These are phyloP conservation scores for Seriola dumerili DNA, from an alignment of 2,113 vertebrate genomes.

Conservation along the genomic window DNA sequence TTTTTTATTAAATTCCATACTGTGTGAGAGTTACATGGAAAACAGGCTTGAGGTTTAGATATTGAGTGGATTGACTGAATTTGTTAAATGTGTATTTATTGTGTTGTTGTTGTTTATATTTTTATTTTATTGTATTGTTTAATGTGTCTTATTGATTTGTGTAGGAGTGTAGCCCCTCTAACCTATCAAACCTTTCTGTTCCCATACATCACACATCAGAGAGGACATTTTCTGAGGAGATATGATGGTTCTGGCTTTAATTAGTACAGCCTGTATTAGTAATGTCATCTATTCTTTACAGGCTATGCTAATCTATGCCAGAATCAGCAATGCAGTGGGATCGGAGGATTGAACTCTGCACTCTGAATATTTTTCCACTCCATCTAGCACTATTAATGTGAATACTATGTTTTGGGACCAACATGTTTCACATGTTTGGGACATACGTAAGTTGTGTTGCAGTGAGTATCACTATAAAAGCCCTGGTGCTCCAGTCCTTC, in stretches of 20 bases:
- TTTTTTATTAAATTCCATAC: not conserved
- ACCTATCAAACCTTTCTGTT: not conserved
- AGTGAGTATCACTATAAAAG: not conserved
- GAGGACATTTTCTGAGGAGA: constrained; percentile 26
- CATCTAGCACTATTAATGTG: not conserved
- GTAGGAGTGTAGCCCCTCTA: not conserved
- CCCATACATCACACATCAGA: constrained; percentile 6
- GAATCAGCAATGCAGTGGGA: constrained; percentile 85
- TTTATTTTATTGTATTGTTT: not conserved
- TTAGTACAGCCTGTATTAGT: constrained; percentile 92
- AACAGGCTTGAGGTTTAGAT: not conserved
- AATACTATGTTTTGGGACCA: not conserved
- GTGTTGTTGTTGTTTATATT: not conserved
- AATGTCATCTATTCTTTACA: constrained; percentile 88
- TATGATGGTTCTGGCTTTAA: constrained; percentile 89
- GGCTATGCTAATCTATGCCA: constrained; percentile 91
- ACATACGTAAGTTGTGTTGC: not conserved
- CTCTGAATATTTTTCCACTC: not conserved
- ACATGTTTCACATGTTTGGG: not conserved
- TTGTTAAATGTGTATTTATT: not conserved
- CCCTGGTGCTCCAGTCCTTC: not conserved
- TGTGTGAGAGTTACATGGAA: too few species aligned
- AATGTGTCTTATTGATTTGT: not conserved
- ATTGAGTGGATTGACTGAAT: not conserved
- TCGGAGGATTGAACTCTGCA: constrained; percentile 3